Conservation (phyloP, 2,797 vertebrate species). For the Macropodus opercularis region DNA sequence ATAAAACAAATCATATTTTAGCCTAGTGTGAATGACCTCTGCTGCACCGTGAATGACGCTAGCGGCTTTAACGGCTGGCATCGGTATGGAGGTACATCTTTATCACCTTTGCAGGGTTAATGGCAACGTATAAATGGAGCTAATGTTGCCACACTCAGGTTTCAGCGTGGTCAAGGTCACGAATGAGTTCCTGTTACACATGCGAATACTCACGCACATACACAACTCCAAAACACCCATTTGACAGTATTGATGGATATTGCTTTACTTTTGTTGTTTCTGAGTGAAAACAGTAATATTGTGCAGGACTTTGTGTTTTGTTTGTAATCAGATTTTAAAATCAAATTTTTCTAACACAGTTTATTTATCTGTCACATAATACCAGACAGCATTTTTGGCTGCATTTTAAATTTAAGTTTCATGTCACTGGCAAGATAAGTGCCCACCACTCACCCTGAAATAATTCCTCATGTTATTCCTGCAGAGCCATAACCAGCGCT, state of each 20-base stretch:
- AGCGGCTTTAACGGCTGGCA: constrained; percentile 46
- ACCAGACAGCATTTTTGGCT: constrained; percentile 28
- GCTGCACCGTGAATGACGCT: constrained; percentile 60
- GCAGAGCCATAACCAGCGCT: constrained; percentile 66
- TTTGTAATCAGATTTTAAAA: constrained; percentile 17
- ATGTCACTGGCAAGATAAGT: constrained; percentile 56
- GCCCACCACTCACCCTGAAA: constrained; percentile 59
- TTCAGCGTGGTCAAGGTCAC: constrained; percentile 70
- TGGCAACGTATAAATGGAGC: constrained; percentile 73
- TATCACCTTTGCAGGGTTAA: constrained; percentile 73
- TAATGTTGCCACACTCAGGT: constrained; percentile 69
- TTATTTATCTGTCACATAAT: constrained; percentile 23
- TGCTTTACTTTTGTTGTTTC: neutral
- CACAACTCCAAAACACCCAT: constrained; percentile 1
- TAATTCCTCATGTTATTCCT: constrained; percentile 69
- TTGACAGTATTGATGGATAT: neutral
- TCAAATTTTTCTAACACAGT: constrained; percentile 14
- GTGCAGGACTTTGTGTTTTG: constrained; percentile 9
- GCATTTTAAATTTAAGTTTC: constrained; percentile 39
- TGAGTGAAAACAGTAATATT: neutral
- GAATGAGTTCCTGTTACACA: constrained; percentile 52
- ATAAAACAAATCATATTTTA: constrained; percentile 75
- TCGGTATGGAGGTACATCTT: constrained; percentile 72
- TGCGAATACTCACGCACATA: constrained; percentile 5
- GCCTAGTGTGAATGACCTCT: constrained; percentile 72